Evolutionary conservation across 2,888 invertebrate species (phyloP), one percentile per base, ranked within the genome.

Genomic region (Chamaedrilus cognettii): DNA sequence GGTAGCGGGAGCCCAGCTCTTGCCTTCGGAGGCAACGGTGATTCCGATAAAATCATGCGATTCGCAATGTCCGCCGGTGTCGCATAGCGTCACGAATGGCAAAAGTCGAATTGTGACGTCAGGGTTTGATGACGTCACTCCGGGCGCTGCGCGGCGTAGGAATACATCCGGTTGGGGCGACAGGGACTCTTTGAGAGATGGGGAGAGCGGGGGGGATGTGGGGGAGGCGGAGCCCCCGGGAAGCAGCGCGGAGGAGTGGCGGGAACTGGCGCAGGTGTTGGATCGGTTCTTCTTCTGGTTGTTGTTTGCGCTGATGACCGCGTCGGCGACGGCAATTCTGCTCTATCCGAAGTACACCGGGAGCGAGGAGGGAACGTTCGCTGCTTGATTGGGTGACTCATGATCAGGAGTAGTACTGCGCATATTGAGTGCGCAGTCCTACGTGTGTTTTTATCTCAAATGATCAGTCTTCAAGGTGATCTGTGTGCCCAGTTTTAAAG

Each of bases 271-370:
- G 15, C 63, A 65, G 19, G 71, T 73, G 3, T 52, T 72, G 15
- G 73, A 73, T 61, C 33, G 73, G 49, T 30, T 71, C 1, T 73
- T 73, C 42, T 73, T 73, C 66, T 73, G 73, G 73, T 19, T 71
- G n/a, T 55, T 73, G 3, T 70, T 73, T 51, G 26, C 66, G 11
- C 60, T 68, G 52, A 73, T 73, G 73, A 66, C 69, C 7, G 50
- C 60, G 1, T 71, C 73, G 28, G 66, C 70, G n/a, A 60, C 61
- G 2, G 64, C 70, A 28, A 73, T 73, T 33, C 64, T 73, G 2
- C 56, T 73, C 5, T 72, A 73, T 62, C 73, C 73, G 3, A 58
- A 63, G 55, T 70, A 72, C 58, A 67, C 64, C 23, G 62, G 51
- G 26, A 31, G 52, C 33, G 51, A 30, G 3, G 55, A 52, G 26